These are phyloP conservation scores for Agrochola circellaris DNA, from an alignment of 2,888 invertebrate genomes.

Conservation along the genomic window DNA sequence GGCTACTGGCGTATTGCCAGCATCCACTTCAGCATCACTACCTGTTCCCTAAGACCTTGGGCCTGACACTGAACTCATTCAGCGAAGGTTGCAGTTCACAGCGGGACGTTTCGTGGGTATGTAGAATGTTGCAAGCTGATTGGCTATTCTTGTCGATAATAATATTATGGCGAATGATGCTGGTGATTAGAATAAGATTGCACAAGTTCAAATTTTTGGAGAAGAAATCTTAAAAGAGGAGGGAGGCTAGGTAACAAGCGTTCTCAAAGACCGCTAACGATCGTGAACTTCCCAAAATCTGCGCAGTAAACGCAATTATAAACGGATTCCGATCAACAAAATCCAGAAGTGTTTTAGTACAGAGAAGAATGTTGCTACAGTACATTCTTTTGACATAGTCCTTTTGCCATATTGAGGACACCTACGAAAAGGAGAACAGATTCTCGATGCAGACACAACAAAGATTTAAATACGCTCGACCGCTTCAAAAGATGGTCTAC, in stretches of 20 bases:
- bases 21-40: constrained; percentile 67
- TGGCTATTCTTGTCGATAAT: neutral
- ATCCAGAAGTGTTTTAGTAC: neutral
- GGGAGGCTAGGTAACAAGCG: neutral
- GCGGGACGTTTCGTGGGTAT: constrained; percentile 25
- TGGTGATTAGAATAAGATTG: neutral
- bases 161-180: neutral
- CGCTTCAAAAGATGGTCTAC: neutral
- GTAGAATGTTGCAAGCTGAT: constrained; percentile 9
- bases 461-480: neutral
- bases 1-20: constrained; percentile 63
- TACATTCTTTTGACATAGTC: neutral
- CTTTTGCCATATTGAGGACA: neutral
- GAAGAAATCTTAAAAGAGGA: neutral
- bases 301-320: neutral
- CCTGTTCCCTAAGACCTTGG: constrained; percentile 78
- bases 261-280: neutral
- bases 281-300: neutral
- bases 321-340: neutral
- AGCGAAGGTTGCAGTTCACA: constrained; percentile 62
- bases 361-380: neutral
- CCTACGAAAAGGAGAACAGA: neutral
- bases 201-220: neutral
- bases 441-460: neutral
- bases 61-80: constrained; percentile 76